These are phyloP conservation scores for Aelia acuminata DNA, from an alignment of 2,888 invertebrate species.

Conservation along the genomic window DNA sequence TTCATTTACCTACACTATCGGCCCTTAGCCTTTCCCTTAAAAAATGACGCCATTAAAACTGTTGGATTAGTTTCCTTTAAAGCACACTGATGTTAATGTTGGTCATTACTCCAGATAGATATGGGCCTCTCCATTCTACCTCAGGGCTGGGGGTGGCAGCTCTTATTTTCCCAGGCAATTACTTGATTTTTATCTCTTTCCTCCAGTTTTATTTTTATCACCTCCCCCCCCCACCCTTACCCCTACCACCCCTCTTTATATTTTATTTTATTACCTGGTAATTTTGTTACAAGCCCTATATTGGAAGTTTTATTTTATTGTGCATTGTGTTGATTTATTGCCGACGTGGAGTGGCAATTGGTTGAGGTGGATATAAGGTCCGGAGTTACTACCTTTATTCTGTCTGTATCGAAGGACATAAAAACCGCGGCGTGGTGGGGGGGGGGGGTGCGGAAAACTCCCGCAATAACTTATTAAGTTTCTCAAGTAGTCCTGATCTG, in stretches of 20 bases:
- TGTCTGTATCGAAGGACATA: not conserved
- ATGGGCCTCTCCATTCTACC: constrained; percentile 26
- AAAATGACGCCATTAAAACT: constrained; percentile 28
- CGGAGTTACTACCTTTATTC: not conserved
- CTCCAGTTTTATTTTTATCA: constrained; percentile 32
- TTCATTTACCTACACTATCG: constrained; percentile 32
- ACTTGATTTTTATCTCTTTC: constrained; percentile 28
- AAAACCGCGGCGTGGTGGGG: no score
- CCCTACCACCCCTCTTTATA: not conserved
- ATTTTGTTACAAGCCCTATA: constrained; percentile 26
- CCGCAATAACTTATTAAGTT: not conserved
- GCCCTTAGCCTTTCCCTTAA: constrained; percentile 22
- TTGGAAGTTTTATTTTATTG: constrained; percentile 32
- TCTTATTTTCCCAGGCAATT: constrained; percentile 21
- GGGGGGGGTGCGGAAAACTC: not conserved
- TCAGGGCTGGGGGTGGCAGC: constrained; percentile 13
- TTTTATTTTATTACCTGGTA: constrained; percentile 32
- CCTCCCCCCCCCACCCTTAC: not conserved
- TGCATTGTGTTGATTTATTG: constrained; percentile 13
- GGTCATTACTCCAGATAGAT: constrained; percentile 28
- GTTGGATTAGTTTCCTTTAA: constrained; percentile 32
- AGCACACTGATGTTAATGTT: constrained; percentile 12
- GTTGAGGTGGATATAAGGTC: not conserved
- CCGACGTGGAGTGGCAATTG: not conserved
- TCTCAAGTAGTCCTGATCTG: constrained; percentile 10